Percentiles rank a stretch among this genome's conserved stretches.
These are phyloP conservation scores for Spinibarbus caldwelli DNA, from an alignment of 2,797 vertebrate genomes.

Conservation along the genomic window DNA sequence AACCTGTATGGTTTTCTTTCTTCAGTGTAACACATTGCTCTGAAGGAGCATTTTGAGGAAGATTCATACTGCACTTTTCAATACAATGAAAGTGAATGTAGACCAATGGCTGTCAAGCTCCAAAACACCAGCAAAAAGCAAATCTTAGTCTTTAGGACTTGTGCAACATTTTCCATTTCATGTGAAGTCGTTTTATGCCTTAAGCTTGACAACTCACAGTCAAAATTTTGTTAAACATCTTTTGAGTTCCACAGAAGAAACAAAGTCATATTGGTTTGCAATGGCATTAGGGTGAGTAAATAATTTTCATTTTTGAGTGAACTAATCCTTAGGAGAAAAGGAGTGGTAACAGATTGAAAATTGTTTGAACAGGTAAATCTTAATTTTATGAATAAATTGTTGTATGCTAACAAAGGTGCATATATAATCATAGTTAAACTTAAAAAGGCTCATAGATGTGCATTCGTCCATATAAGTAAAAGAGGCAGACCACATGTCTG, in stretches of 20 bases:
- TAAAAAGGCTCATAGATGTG: neutral
- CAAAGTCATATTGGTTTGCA: neutral
- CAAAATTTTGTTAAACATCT: neutral
- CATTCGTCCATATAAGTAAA: neutral
- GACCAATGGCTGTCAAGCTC: neutral
- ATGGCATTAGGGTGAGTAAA: neutral
- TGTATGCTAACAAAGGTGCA: neutral
- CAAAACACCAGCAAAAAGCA: neutral
- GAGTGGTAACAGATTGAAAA: neutral
- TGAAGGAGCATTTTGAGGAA: neutral
- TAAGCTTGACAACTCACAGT: neutral
- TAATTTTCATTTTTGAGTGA: neutral
- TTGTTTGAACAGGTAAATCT: neutral
- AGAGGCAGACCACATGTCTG: neutral
- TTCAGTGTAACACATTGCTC: neutral
- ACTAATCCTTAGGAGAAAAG: neutral
- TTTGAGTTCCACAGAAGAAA: neutral
- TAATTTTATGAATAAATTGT: neutral
- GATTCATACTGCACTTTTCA: neutral
- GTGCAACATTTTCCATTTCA: slow-evolving; percentile 8
- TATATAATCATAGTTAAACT: neutral
- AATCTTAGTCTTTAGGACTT: neutral
- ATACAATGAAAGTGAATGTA: neutral
- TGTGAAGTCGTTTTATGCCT: neutral
- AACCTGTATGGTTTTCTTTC: neutral